phyloP scores from a whole-genome alignment of 2,113 vertebrate genomes.

The Hippopotamus amphibius region DNA sequence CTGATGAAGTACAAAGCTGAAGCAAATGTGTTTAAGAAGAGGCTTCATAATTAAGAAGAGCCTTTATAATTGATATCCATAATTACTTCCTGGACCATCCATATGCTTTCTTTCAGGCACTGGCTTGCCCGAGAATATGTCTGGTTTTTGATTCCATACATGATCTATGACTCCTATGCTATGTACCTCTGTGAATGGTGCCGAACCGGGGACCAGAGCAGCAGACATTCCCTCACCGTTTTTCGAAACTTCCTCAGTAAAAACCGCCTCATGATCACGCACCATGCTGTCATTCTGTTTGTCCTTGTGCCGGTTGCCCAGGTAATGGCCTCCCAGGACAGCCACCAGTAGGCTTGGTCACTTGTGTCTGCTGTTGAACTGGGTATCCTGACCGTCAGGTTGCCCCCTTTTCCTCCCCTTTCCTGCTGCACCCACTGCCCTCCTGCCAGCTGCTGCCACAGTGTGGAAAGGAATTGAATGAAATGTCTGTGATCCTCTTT shows the following conservation, averaged over 20 bases:
- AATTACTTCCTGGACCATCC: background rate
- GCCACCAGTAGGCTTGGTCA: background rate
- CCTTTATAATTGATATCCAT: background rate
- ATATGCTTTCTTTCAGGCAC: conserved; percentile 89
- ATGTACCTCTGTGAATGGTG: conserved; percentile 98
- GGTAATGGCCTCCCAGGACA: conserved; percentile 86
- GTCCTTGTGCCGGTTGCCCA: conserved; percentile 94
- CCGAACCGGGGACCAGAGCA: conserved; percentile 90
- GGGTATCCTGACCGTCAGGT: background rate
- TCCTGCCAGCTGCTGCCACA: background rate
- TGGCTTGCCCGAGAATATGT: conserved; percentile 95
- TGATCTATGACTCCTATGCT: conserved; percentile 95
- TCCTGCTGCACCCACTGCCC: background rate
- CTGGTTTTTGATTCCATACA: conserved; percentile 96
- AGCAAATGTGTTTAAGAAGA: background rate
- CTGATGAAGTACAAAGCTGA: background rate
- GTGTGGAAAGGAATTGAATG: background rate
- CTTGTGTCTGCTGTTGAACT: background rate
- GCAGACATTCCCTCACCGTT: conserved; percentile 87
- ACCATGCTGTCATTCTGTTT: conserved; percentile 94
- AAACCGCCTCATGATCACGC: conserved; percentile 95
- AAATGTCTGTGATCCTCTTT: background rate
- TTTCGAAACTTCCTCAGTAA: conserved; percentile 91
- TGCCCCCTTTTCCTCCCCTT: background rate
- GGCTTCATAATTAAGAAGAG: background rate